phyloP scores from a whole-genome alignment of 2,797 vertebrate species.

The Eleutherodactylus coqui region DNA sequence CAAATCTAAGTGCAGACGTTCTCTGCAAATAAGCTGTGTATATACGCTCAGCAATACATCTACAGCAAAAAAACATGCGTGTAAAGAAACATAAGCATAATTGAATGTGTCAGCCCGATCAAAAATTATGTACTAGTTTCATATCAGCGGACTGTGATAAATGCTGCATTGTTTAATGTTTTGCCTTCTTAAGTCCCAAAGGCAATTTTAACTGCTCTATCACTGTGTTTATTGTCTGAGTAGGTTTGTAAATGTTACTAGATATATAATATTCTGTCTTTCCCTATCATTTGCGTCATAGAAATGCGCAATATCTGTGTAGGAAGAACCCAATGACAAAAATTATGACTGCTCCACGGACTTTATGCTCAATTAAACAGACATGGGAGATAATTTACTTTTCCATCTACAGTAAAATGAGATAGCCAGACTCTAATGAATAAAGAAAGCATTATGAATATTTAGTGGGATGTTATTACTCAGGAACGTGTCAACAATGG shows the following conservation, averaged over 20 bases:
- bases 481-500: not conserved
- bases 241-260: slow-evolving; percentile 24
- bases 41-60: slow-evolving; percentile 60
- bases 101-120: slow-evolving; percentile 65
- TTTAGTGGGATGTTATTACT: not conserved
- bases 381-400: not conserved
- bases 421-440: not conserved
- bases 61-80: slow-evolving; percentile 58
- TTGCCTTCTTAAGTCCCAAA: slow-evolving; percentile 43
- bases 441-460: slow-evolving; percentile 4
- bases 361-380: slow-evolving; percentile 20
- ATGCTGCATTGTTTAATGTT: slow-evolving; percentile 58
- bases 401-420: not conserved
- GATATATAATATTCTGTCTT: slow-evolving; percentile 3
- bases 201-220: slow-evolving; percentile 29
- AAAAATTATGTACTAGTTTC: slow-evolving; percentile 65
- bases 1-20: not conserved
- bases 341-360: not conserved
- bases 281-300: not conserved
- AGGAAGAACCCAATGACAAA: not conserved
- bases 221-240: slow-evolving; percentile 42
- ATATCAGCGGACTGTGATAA: slow-evolving; percentile 64
- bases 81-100: slow-evolving; percentile 65
- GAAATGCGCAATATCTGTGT: not conserved
- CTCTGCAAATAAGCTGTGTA: slow-evolving; percentile 55